Evolutionary conservation across 2,113 vertebrate genomes (phyloP).

Genomic region (Clarias magur): DNA sequence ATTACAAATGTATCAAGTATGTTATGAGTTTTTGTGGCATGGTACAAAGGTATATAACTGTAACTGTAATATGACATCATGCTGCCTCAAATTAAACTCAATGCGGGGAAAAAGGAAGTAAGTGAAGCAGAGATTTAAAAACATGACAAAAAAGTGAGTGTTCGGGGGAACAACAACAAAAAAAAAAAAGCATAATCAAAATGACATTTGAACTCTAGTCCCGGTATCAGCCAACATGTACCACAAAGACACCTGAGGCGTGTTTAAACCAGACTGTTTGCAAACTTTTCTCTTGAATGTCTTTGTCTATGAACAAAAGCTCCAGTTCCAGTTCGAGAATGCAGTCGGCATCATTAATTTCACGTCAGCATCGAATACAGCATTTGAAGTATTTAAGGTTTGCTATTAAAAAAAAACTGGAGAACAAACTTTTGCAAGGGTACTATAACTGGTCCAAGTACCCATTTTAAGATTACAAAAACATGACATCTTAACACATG

Average conservation of each 20-base stretch:
- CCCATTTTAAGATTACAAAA: background rate
- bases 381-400: background rate
- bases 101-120: background rate
- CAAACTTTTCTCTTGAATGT: background rate
- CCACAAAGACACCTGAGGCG: background rate
- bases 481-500: background rate
- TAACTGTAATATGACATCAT: background rate
- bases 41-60: background rate
- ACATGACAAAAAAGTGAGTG: background rate
- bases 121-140: background rate
- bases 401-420: background rate
- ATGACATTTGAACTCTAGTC: background rate
- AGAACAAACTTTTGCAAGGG: background rate
- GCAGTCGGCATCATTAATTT: background rate
- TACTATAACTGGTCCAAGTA: background rate
- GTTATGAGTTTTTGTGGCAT: background rate
- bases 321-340: background rate
- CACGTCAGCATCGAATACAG: background rate
- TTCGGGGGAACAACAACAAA: no score
- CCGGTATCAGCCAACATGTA: background rate
- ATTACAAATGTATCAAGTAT: background rate
- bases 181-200: background rate
- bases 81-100: background rate
- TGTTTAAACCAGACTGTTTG: constrained; percentile 22
- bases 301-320: background rate